Base-by-base conservation (phyloP, 2,797 vertebrate species). In the Onychomys arenicola region DNA sequence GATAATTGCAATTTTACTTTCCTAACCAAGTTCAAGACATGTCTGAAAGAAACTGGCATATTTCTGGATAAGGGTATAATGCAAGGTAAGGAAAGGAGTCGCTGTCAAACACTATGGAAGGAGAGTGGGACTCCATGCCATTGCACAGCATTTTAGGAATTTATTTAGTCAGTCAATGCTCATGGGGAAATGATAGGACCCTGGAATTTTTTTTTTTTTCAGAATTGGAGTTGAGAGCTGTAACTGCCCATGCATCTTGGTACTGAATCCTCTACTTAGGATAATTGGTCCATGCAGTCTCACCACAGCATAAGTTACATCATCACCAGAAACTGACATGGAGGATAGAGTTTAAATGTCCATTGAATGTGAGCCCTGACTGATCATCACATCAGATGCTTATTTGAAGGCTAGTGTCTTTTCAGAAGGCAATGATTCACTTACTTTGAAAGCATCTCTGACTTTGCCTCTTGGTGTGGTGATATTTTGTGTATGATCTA, bases 271-370 rank as follows among this genome's bases (percentile, higher is more conserved):
- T 71, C 59, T 46, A n/a, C 11, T 27, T 37, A 25, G 25, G n/a
- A 23, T 4, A 34, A n/a, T 91, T 21, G 78, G 5, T 83, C 67
- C 9, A 89, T 65, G 43, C 10, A 75, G 17, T 46, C 19, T 29
- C 63, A 95, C 6, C 37, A 90, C 34, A 90, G 0, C 2, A 12
- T 49, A 95, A 61, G 34, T 91, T 27, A 83, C 52, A 65, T 63
- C 77, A 83, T 46, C 87, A 52, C 12, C 61, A 91, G 17, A 90
- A 57, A 7, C 73, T 76, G 97, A 43, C 46, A 93, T 95, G 89
- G n/a, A 85, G 75, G 27, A 69, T 10, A 34, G 34, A 93, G 73
- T 71, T 16, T 90, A 16, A 86, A 80, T n/a, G 14, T 61, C 25
- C 57, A 67, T 84, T 65, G 88, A 75, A 14, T n/a, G 13, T 49